Percentiles rank a stretch among this genome's conserved stretches.
Evolutionary conservation across 1,140 invertebrate species (phyloP).

Genomic region (Lasaia peninsularis): DNA sequence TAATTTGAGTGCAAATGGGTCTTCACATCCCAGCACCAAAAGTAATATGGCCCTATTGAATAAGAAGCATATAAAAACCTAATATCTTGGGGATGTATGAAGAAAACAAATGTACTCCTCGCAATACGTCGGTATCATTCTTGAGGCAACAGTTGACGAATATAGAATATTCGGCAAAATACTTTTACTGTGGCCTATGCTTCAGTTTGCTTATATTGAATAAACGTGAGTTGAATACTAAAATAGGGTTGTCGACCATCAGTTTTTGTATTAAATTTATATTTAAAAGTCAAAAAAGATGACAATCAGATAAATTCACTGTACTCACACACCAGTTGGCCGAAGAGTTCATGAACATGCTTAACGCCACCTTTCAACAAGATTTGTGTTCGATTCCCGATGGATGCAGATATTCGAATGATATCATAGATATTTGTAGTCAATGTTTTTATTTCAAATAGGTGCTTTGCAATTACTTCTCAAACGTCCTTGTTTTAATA

Average conservation of each 20-base stretch:
- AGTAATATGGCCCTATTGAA: too few species aligned
- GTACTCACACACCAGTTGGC: too few species aligned
- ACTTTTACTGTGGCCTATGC: conserved; percentile 69
- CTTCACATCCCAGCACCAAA: too few species aligned
- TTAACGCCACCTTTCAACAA: too few species aligned
- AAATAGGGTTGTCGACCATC: conserved; percentile 49
- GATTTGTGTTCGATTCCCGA: too few species aligned
- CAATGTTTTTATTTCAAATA: too few species aligned
- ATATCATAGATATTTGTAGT: too few species aligned
- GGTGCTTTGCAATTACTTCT: too few species aligned
- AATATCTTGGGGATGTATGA: neutral
- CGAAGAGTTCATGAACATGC: too few species aligned
- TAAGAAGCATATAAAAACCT: neutral
- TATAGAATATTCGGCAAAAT: conserved; percentile 68
- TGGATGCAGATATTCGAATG: too few species aligned
- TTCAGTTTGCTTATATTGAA: conserved; percentile 76
- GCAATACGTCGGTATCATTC: conserved; percentile 46
- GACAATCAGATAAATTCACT: neutral
- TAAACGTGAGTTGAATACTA: conserved; percentile 75
- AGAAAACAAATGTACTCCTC: conserved; percentile 22
- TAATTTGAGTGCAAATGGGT: too few species aligned
- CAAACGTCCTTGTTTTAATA: too few species aligned
- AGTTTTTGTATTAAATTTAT: neutral
- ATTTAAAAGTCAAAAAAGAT: neutral
- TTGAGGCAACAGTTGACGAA: conserved; percentile 58